phyloP scores from a whole-genome alignment of 2,797 vertebrate genomes.

The Pelodytes ibericus region DNA sequence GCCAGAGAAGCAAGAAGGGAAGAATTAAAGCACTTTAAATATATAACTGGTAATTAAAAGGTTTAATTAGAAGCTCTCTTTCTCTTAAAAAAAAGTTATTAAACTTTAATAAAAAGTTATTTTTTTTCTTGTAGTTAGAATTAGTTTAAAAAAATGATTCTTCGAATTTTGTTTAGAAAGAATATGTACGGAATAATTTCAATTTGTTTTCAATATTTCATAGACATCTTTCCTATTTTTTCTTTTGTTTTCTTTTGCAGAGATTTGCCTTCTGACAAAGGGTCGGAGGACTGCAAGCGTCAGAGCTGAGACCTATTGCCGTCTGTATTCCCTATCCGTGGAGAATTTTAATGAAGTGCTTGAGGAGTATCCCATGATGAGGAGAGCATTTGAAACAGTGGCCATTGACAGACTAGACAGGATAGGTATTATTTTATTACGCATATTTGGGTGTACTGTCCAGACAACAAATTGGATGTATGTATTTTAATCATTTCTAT shows the following conservation, averaged over 20 bases:
- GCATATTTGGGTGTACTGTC: background rate
- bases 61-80: no score
- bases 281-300: slow-evolving; percentile 95
- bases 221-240: background rate
- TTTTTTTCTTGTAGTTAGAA: no score
- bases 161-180: no score
- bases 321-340: slow-evolving; percentile 96
- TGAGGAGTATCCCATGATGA: slow-evolving; percentile 99
- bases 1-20: no score
- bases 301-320: slow-evolving; percentile 95
- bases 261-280: slow-evolving; percentile 96
- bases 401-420: slow-evolving; percentile 95
- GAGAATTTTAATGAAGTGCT: slow-evolving; percentile 99
- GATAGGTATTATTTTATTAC: slow-evolving; percentile 81
- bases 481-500: slow-evolving; percentile 3
- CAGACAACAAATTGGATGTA: slow-evolving; percentile 2
- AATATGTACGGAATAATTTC: no score
- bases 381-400: slow-evolving; percentile 93
- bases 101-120: no score
- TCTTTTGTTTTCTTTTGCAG: slow-evolving; percentile 66
- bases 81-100: no score
- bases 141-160: no score
- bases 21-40: no score
- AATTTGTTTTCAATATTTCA: no score
- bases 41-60: no score